Evolutionary conservation across 2,113 vertebrate species (phyloP).

Genomic region (human): DNA sequence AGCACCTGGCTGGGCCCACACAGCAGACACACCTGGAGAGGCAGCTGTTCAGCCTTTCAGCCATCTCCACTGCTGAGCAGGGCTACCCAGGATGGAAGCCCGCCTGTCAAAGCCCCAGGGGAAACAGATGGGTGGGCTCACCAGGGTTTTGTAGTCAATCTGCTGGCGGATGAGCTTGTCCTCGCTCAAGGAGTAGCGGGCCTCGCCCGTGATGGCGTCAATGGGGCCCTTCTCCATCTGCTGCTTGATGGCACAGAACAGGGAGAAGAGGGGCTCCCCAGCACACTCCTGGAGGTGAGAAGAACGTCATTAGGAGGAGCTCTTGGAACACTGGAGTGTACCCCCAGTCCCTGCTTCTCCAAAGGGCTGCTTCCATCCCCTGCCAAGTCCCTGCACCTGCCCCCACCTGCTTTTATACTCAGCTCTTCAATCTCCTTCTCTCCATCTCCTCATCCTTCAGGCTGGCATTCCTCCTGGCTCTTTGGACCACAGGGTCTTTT

Average conservation of each 20-base stretch:
- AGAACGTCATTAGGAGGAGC: background rate
- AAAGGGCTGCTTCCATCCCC: too few relatives aligned
- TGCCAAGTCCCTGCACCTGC: accelerated
- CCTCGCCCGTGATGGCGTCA: slow-evolving; percentile 97
- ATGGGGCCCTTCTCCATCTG: slow-evolving; percentile 88
- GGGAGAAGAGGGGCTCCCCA: slow-evolving; percentile 97
- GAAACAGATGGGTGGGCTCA: slow-evolving; percentile 76
- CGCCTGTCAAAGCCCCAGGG: accelerated
- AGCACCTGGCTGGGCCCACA: background rate
- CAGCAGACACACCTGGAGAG: background rate
- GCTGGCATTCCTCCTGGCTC: accelerated
- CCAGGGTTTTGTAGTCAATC: slow-evolving; percentile 99
- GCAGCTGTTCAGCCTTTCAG: background rate
- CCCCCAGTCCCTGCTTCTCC: accelerated
- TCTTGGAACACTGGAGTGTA: background rate
- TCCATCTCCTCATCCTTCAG: background rate
- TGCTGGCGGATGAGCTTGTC: slow-evolving; percentile 99
- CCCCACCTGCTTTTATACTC: background rate
- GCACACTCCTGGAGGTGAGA: slow-evolving; percentile 92
- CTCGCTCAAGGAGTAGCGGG: slow-evolving; percentile 96
- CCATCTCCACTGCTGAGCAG: accelerated
- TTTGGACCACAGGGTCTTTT: background rate
- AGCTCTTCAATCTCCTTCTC: background rate
- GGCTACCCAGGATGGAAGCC: background rate
- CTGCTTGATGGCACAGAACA: slow-evolving; percentile 96